A percentile compares a stretch with the other conserved stretches of the same genome.
phyloP scores from a whole-genome alignment of 35 echinoderm and acorn worm species.

The Lytechinus pictus region DNA sequence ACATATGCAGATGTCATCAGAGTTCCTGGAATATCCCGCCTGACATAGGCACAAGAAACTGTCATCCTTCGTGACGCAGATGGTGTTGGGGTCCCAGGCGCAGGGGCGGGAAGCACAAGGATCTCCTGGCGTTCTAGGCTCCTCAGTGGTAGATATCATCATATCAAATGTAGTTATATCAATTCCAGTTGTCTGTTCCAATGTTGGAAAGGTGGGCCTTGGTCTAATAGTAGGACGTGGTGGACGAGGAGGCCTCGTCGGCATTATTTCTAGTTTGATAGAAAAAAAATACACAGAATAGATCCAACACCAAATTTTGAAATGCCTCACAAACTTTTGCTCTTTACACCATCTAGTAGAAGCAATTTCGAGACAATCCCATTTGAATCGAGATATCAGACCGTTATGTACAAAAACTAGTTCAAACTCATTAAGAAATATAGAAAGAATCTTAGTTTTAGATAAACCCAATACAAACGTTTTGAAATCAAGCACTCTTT shows the following conservation, averaged over 20 bases:
- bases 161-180: background rate
- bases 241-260: background rate
- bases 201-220: background rate
- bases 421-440: too few species aligned
- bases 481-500: too few species aligned
- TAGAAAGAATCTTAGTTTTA: too few species aligned
- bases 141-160: background rate
- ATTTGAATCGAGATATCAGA: too few species aligned
- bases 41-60: background rate
- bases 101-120: conserved; percentile 46
- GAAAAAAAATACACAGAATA: background rate
- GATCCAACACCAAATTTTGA: background rate
- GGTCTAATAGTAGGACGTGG: background rate
- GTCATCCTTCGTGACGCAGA: background rate
- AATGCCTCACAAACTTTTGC: too few species aligned
- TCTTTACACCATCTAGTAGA: too few species aligned
- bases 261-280: background rate
- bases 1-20: conserved; percentile 33
- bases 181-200: background rate
- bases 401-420: too few species aligned
- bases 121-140: conserved; percentile 5
- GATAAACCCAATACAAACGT: too few species aligned
- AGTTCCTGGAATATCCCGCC: background rate
- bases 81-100: conserved; percentile 30
- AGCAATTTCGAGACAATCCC: too few species aligned